Conservation (phyloP, 2,888 invertebrate species). For the Cactoblastis cactorum region DNA sequence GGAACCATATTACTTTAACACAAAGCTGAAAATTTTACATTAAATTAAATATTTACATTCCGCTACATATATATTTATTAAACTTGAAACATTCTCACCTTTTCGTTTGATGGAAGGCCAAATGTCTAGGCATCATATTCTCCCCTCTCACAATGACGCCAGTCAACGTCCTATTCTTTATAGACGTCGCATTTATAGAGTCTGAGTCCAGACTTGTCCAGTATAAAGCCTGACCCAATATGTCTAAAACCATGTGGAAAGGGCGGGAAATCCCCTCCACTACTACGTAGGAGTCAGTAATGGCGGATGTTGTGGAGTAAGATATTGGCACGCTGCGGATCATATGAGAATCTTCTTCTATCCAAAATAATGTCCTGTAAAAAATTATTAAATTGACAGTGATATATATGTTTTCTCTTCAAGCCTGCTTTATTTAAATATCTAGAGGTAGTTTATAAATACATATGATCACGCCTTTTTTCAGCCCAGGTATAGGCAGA, state of each 20-base stretch:
- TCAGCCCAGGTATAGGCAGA: no score
- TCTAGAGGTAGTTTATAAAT: not conserved
- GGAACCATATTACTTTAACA: no score
- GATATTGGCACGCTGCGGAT: conserved; percentile 82
- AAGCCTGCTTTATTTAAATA: no score
- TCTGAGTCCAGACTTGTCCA: conserved; percentile 93
- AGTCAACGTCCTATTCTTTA: conserved; percentile 81
- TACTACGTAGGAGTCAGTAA: conserved; percentile 62
- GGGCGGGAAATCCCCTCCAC: conserved; percentile 83
- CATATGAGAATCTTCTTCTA: conserved; percentile 88
- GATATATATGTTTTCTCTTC: no score
- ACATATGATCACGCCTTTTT: no score
- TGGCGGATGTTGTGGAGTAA: conserved; percentile 53
- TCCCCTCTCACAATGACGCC: conserved; percentile 87
- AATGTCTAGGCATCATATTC: conserved; percentile 89
- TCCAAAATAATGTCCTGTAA: conserved; percentile 74
- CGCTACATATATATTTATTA: no score
- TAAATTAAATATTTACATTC: no score
- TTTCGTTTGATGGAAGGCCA: conserved; percentile 91
- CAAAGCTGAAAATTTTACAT: no score
- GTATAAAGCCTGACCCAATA: conserved; percentile 89
- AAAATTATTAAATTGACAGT: no score
- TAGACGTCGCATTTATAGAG: conserved; percentile 92
- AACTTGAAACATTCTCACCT: conserved; percentile 65
- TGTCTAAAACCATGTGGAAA: conserved; percentile 92